phyloP scores from a whole-genome alignment of 2,113 vertebrate species.

The Tauraco erythrolophus region DNA sequence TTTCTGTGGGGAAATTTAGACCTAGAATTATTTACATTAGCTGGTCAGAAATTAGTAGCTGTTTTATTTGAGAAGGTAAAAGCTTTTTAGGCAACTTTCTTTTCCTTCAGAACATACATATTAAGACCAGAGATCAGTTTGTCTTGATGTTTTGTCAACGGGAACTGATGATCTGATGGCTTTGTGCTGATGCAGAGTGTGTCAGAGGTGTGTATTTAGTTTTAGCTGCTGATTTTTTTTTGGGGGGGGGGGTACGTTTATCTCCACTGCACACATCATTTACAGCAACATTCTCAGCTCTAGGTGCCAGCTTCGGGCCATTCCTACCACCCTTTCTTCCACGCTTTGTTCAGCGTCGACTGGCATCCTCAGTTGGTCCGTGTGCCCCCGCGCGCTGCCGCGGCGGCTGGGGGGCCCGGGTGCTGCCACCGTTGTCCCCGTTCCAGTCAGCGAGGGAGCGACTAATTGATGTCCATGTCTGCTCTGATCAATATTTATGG shows the following conservation, averaged over 20 bases:
- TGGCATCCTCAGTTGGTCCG: accelerated
- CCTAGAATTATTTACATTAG: not conserved
- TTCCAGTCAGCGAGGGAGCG: not conserved
- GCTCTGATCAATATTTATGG: not conserved
- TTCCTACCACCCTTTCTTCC: not conserved
- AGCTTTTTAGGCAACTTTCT: not conserved
- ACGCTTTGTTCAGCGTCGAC: accelerated
- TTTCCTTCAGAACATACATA: not conserved
- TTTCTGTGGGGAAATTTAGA: slow-evolving; percentile 3
- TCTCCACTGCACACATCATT: not conserved
- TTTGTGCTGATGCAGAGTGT: not conserved
- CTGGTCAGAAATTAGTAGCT: not conserved
- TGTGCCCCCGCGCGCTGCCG: not conserved
- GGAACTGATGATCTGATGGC: not conserved
- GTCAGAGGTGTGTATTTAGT: not conserved
- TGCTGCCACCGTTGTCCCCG: not conserved
- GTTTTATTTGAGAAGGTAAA: not conserved
- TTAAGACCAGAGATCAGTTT: not conserved
- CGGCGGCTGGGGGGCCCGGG: accelerated
- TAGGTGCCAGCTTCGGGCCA: not conserved
- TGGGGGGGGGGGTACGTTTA: not conserved
- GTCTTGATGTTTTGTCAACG: not conserved
- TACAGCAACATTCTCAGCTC: not conserved
- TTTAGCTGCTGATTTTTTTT: not conserved
- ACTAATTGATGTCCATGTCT: not conserved